Base-by-base conservation (phyloP, 2,888 invertebrate species). In the Tetramorium bicarinatum region DNA sequence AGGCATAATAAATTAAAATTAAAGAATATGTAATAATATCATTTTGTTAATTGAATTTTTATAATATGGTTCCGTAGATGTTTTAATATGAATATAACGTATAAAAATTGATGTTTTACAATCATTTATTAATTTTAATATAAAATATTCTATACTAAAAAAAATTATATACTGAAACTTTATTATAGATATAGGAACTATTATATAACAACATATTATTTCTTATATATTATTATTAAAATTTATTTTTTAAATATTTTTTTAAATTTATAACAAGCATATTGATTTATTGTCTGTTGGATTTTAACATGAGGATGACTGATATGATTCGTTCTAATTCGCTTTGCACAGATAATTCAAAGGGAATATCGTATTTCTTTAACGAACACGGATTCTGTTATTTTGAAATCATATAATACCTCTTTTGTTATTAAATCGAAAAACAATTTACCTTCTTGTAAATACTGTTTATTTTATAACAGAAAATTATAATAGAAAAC, bases 331-430 rank as follows among this genome's bases (percentile, higher is more conserved):
- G n/a, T 38, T 18, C 62, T 11, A 38, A 38, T 38, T 62, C 11
- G 4, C 11, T 13, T 64, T 11, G 21, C 21, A 21, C 41, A 64
- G 21, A 64, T 18, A 59, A 59, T 64, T 64, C 21, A 64, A 21
- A 41, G 64, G 64, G 13, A 64, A 64, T 64, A 44, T 64, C 21
- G 13, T 21, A 38, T 64, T 64, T 64, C 64, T 7, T 38, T 62
- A 34, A 62, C 38, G 11, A 18, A n/a, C 21, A 13, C 21, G 41
- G 41, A 64, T 64, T 41, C 21, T 64, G 6, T 62, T 41, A 34
- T 13, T 13, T 18, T n/a, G 38, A 64, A 64, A 34, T 21, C 6
- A 41, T 9, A n/a, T 62, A 38, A n/a, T 62, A 38, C 21, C 3
- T 9, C 21, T 54, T 54, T 25, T 21, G 25, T 66, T 64, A 64